Conservation (phyloP, 2,888 invertebrate species). For the Pterostichus madidus region DNA sequence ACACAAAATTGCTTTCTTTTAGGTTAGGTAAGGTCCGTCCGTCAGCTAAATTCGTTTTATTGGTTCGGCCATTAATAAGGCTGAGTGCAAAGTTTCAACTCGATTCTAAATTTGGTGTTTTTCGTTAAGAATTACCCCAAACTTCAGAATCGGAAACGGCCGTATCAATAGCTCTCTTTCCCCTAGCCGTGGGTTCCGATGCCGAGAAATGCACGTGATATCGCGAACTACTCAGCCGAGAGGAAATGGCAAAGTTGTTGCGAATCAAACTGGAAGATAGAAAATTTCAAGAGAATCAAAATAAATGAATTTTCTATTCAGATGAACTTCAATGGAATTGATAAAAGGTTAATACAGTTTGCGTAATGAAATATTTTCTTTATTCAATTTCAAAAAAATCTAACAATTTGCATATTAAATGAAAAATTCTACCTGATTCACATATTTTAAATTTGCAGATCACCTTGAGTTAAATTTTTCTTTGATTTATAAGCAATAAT, state of each 20-base stretch:
- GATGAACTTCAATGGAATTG: slow-evolving; percentile 19
- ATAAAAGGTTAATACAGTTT: slow-evolving; percentile 35
- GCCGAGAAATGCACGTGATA: slow-evolving; percentile 13
- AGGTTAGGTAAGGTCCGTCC: slow-evolving; percentile 26
- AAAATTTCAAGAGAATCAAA: slow-evolving; percentile 35
- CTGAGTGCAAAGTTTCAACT: slow-evolving; percentile 53
- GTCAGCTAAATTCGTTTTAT: slow-evolving; percentile 32
- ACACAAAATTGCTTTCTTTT: slow-evolving; percentile 33
- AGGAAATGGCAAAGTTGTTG: slow-evolving; percentile 52
- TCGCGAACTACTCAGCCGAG: slow-evolving; percentile 25
- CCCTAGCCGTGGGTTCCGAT: neutral
- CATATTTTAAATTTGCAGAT: neutral
- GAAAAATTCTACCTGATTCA: neutral
- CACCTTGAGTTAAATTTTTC: too few species aligned
- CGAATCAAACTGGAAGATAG: neutral
- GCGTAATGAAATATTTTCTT: slow-evolving; percentile 10
- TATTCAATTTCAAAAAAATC: too few species aligned
- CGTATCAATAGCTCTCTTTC: slow-evolving; percentile 21
- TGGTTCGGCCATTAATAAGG: slow-evolving; percentile 46
- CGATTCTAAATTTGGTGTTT: slow-evolving; percentile 52
- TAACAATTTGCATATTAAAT: too few species aligned
- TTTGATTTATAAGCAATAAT: too few species aligned
- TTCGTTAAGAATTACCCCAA: slow-evolving; percentile 51
- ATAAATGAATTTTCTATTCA: slow-evolving; percentile 49
- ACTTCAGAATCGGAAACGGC: slow-evolving; percentile 47